These are phyloP conservation scores for Daphoenositta chrysoptera DNA, from an alignment of 2,113 vertebrate genomes.

Conservation along the genomic window DNA sequence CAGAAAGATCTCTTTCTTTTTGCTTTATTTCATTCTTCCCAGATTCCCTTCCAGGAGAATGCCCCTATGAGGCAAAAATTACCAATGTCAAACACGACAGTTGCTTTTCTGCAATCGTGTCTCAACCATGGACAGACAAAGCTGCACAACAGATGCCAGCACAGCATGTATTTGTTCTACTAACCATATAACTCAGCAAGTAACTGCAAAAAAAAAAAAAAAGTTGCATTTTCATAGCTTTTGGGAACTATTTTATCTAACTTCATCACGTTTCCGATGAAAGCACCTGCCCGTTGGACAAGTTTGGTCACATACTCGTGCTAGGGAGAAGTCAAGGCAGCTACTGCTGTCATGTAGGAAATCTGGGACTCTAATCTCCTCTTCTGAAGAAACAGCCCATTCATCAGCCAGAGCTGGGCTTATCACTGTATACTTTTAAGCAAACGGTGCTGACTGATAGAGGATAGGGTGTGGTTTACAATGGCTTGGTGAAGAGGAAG, in stretches of 20 bases:
- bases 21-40: slow-evolving; percentile 44
- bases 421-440: slow-evolving; percentile 14
- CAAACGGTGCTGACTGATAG: neutral
- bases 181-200: neutral
- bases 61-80: neutral
- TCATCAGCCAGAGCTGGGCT: slow-evolving; percentile 13
- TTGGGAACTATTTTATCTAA: neutral
- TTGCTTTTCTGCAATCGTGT: neutral
- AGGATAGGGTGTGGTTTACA: slow-evolving; percentile 39
- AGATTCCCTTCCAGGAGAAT: slow-evolving; percentile 32
- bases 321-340: neutral
- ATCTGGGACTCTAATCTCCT: neutral
- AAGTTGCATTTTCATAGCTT: neutral
- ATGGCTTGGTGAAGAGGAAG: slow-evolving; percentile 17
- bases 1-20: slow-evolving; percentile 50
- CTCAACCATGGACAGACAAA: neutral
- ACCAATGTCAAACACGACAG: fast-evolving
- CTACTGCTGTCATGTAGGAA: neutral
- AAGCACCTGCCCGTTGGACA: neutral
- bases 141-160: neutral
- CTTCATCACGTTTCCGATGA: neutral
- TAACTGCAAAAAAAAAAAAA: neutral
- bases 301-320: neutral
- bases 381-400: slow-evolving; percentile 4
- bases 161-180: neutral